Evolutionary conservation across 2,888 invertebrate genomes (phyloP), one percentile per base, ranked within the genome.

Genomic region (Nephrotoma flavescens): DNA sequence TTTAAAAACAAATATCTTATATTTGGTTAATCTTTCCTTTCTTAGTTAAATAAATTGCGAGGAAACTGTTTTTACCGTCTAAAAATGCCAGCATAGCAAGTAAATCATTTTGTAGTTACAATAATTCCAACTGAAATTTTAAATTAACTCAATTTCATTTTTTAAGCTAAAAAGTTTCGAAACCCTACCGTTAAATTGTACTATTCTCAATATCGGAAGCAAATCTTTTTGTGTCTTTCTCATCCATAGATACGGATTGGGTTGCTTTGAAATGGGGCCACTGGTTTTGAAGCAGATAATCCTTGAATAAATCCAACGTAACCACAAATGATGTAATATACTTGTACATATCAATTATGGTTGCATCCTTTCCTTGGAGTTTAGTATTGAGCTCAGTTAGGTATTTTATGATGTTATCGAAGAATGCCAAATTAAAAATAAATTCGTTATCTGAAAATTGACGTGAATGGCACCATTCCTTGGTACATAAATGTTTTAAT

Each of bases 361-460:
- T 19, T 19, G 19, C 19, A 19, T 19, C 19, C 19, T 1, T 19
- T 1, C 44, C 45, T 85, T 85, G 42, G 42, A 85, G 85, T 42
- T 85, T 85, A 85, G 42, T 42, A 85, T 85, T 85, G 85, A 85
- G 44, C 85, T 85, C 85, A 85, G 45, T 85, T 85, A 85, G 19
- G 44, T 85, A 85, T 42, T 42, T 85, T 42, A 42, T n/a, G 11
- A 85, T 85, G 42, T 85, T 45, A 85, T 45, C 85, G 42, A 41
- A 85, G 42, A 85, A 85, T 15, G 85, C 85, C 6, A 85, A 42
- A n/a, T 42, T 3, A 31, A 31, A 2, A 31, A 2, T 31, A 31
- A 31, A 31, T 31, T 31, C 31, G 31, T 31, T 31, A 31, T 31
- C 31, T 19, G 85, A 85, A 41, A 85, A 85, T 85, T 85, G 42